Percentiles rank a stretch among this genome's conserved stretches.
These are phyloP conservation scores for Seriola quinqueradiata DNA, from an alignment of 2,113 vertebrate species.

Conservation along the genomic window DNA sequence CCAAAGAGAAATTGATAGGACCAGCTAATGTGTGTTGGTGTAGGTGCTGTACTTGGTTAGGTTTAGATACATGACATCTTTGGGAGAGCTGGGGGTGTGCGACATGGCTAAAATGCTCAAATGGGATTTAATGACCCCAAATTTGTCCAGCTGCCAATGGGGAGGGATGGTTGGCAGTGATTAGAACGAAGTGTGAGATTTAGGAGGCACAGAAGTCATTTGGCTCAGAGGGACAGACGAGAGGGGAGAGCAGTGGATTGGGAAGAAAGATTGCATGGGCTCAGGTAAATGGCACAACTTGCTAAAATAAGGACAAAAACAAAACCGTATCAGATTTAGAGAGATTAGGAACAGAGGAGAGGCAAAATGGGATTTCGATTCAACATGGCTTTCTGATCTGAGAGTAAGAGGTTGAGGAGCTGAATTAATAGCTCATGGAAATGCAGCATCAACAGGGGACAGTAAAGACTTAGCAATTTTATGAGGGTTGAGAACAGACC, in stretches of 20 bases:
- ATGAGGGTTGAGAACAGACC: slow-evolving; percentile 26
- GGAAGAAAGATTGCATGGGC: slow-evolving; percentile 49
- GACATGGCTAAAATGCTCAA: slow-evolving; percentile 62
- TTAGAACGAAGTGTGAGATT: slow-evolving; percentile 58
- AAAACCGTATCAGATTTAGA: slow-evolving; percentile 51
- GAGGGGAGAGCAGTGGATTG: slow-evolving; percentile 39
- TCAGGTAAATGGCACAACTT: slow-evolving; percentile 59
- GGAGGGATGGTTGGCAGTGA: slow-evolving; percentile 56
- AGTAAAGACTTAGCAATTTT: slow-evolving; percentile 25
- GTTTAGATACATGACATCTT: slow-evolving; percentile 6
- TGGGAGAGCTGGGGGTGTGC: neutral
- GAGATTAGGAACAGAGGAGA: slow-evolving; percentile 47
- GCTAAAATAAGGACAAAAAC: slow-evolving; percentile 51
- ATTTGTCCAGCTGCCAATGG: slow-evolving; percentile 67
- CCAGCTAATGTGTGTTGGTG: neutral
- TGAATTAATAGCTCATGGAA: slow-evolving; percentile 46
- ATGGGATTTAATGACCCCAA: slow-evolving; percentile 67
- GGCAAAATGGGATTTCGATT: slow-evolving; percentile 52
- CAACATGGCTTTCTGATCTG: slow-evolving; percentile 46
- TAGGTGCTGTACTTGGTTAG: neutral
- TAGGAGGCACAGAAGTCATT: slow-evolving; percentile 56
- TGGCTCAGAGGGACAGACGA: slow-evolving; percentile 56
- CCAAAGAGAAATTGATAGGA: neutral
- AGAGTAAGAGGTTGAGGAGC: slow-evolving; percentile 32
- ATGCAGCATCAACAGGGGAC: slow-evolving; percentile 20